Base-by-base conservation (phyloP, 2,113 vertebrate genomes). In the Artemisiospiza belli region DNA sequence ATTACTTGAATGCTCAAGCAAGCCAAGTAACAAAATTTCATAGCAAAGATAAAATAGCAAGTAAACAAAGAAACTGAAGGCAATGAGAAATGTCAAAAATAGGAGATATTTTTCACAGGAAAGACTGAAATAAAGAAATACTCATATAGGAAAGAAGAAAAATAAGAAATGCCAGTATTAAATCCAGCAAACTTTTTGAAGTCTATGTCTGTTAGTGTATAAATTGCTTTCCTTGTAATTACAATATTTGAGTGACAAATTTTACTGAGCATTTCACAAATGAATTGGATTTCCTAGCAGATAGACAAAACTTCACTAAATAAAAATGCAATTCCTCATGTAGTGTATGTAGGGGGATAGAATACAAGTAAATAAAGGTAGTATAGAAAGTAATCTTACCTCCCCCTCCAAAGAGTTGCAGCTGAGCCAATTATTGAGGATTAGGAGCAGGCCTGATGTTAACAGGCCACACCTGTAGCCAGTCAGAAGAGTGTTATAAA, bases 1-100 rank as follows among this genome's bases (percentile, higher is more conserved):
- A 94, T 92, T 92, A 92, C 44, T 57, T 41, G 76, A 89, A 87
- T 69, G 46, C 12, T 95, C 78, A 79, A 78, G 57, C 23, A 94
- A 61, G 15, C 24, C 39, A 87, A 69, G 47, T 74, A 90, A 87
- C 44, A 91, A 68, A 92, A 94, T 81, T 44, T 87, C 47, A 81
- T 58, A 79, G 31, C 41, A 82, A 87, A 89, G 39, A 76, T 72
- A 82, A 83, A 93, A 87, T 41, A 82, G 5, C 11, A 64, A 68
- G 66, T 63, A 94, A 94, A 86, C 55, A 94, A 95, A 83, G 30
- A 86, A 73, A 87, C 27, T 35, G 12, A 75, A 93, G 85, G 24
- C 43, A 81, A 68, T 57, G 35, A 81, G 15, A 16, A 78, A 49
- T 68, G 69, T 64, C 74, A 91, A 69, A 73, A 82, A 52, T 3